These are phyloP conservation scores for Aplidium turbinatum DNA, from an alignment of 23 tunicate species.

Conservation along the genomic window DNA sequence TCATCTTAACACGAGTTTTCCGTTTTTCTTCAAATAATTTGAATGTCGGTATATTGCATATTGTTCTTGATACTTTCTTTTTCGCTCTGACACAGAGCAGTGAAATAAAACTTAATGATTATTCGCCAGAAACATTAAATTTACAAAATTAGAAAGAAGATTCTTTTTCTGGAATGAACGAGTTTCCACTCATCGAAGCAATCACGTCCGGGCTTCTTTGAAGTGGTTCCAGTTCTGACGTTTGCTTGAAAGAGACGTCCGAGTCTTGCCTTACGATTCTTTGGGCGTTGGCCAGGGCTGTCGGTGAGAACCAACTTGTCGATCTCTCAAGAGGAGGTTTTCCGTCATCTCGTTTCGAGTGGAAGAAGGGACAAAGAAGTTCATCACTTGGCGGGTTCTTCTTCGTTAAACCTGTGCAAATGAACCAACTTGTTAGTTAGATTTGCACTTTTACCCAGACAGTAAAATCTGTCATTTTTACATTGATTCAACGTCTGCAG, in stretches of 20 bases:
- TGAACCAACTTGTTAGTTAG: no score
- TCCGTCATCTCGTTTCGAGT: constrained; percentile 11
- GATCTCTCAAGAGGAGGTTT: constrained; percentile 43
- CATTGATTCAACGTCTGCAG: no score
- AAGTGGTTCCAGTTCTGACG: constrained; percentile 7
- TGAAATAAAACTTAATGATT: no score
- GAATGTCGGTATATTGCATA: no score
- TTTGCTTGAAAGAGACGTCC: not conserved
- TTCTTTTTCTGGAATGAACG: constrained; percentile 25
- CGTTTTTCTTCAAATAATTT: no score
- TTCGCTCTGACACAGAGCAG: no score
- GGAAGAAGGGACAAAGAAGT: constrained; percentile 27
- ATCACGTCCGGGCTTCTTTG: constrained; percentile 8
- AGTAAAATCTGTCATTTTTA: no score
- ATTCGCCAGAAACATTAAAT: not conserved
- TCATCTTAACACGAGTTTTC: no score
- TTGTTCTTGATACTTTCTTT: no score
- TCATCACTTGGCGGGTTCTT: constrained; percentile 25
- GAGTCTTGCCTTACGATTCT: no score
- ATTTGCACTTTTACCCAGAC: no score
- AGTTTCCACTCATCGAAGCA: constrained; percentile 10
- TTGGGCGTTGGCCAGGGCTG: constrained; percentile 27
- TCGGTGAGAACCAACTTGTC: constrained; percentile 53
- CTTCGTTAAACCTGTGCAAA: constrained; percentile 36
- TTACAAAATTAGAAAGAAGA: constrained; percentile 11